Conservation (phyloP, 2,113 vertebrate species). For the Tichodroma muraria region DNA sequence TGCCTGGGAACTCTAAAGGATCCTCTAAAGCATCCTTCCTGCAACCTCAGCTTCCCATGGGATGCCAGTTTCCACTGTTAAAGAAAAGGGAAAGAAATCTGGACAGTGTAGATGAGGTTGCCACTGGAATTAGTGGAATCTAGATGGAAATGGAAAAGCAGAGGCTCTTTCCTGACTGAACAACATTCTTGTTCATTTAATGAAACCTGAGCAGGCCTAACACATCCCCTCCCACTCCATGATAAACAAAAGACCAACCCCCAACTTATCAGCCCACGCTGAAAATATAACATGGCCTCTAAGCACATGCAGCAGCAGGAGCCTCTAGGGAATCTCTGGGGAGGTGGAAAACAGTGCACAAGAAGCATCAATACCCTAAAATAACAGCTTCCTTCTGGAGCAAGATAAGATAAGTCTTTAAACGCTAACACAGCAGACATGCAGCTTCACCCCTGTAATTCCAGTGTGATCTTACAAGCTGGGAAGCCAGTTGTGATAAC, state of each 20-base stretch:
- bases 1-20: neutral
- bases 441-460: neutral
- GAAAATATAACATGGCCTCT: neutral
- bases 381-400: conserved; percentile 21
- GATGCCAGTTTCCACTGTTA: neutral
- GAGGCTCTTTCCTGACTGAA: neutral
- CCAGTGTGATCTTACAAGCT: neutral
- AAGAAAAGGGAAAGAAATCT: neutral
- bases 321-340: neutral
- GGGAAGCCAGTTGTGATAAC: neutral
- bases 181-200: neutral
- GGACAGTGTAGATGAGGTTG: neutral
- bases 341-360: neutral
- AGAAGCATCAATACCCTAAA: conserved; percentile 25
- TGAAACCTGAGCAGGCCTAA: neutral
- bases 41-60: neutral
- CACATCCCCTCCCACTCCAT: neutral
- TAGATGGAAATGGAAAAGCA: neutral
- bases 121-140: neutral
- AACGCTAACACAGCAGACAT: neutral
- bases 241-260: neutral
- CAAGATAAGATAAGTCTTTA: conserved; percentile 21
- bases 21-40: neutral
- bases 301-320: neutral
- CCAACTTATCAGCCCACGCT: neutral